Conservation (phyloP, 35 echinoderm and acorn worm genomes). For the Lytechinus pictus region DNA sequence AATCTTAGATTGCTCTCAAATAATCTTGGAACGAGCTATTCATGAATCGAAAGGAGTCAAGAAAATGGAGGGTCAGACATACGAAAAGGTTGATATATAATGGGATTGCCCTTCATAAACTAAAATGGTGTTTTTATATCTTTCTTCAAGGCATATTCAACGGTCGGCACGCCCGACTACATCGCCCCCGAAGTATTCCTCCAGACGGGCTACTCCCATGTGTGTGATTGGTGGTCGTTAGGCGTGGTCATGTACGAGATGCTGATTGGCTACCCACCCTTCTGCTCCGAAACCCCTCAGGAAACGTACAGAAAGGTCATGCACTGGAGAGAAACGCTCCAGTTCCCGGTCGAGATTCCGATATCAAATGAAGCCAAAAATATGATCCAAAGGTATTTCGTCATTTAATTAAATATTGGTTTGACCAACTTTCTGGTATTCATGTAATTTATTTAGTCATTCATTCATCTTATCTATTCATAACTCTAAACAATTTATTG, state of each 20-base stretch:
- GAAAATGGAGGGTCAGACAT: too few species aligned
- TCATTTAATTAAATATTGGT: not conserved
- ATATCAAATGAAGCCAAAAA: slow-evolving; percentile 79
- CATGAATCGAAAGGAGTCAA: too few species aligned
- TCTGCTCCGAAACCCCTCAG: slow-evolving; percentile 98
- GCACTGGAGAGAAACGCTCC: slow-evolving; percentile 92
- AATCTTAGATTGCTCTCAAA: too few species aligned
- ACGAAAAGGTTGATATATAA: too few species aligned
- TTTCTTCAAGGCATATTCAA: slow-evolving; percentile 89
- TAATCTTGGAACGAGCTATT: too few species aligned
- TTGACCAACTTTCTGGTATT: too few species aligned
- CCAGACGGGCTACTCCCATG: slow-evolving; percentile 88
- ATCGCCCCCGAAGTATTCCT: slow-evolving; percentile 98
- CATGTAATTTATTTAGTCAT: too few species aligned
- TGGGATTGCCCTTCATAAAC: too few species aligned
- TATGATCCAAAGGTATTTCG: slow-evolving; percentile 82
- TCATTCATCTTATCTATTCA: too few species aligned
- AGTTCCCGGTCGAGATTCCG: slow-evolving; percentile 89
- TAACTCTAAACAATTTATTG: too few species aligned
- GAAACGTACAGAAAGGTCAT: slow-evolving; percentile 99
- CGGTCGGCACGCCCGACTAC: slow-evolving; percentile 98
- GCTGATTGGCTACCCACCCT: slow-evolving; percentile 99
- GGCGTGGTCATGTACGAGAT: slow-evolving; percentile 99
- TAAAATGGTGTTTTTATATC: not conserved
- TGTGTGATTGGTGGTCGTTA: slow-evolving; percentile 99